Evolutionary conservation across 2,888 invertebrate species (phyloP).

Genomic region (Aleiodes testaceus): DNA sequence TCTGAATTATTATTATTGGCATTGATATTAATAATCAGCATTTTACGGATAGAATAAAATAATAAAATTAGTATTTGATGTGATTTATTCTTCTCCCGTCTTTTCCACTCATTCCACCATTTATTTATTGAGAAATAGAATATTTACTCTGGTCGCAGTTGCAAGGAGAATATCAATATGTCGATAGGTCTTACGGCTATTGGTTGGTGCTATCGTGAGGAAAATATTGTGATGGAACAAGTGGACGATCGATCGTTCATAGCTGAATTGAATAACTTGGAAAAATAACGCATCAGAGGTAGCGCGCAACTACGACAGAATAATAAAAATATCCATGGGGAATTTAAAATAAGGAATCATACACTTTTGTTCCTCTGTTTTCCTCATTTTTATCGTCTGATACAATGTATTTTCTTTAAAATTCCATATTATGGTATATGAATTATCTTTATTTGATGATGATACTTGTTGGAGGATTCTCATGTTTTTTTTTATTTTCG

Average conservation of each 20-base stretch:
- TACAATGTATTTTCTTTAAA: not conserved
- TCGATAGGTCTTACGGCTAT: slow-evolving; percentile 40
- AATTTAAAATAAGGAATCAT: slow-evolving; percentile 25
- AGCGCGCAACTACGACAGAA: slow-evolving; percentile 9
- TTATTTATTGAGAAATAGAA: slow-evolving; percentile 10
- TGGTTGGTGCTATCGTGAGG: slow-evolving; percentile 31
- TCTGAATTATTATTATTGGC: no score
- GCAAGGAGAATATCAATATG: slow-evolving; percentile 40
- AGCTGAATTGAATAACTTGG: slow-evolving; percentile 36
- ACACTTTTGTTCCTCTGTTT: not conserved
- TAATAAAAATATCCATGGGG: slow-evolving; percentile 22
- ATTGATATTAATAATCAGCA: no score
- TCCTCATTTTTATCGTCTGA: not conserved
- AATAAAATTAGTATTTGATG: no score
- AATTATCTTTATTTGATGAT: slow-evolving; percentile 12
- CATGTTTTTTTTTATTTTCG: no score
- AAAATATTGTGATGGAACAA: slow-evolving; percentile 39
- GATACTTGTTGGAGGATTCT: not conserved
- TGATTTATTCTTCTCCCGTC: not conserved
- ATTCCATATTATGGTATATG: not conserved
- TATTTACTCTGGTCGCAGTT: slow-evolving; percentile 31
- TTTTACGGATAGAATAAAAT: no score
- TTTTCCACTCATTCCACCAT: no score
- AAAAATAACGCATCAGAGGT: slow-evolving; percentile 34
- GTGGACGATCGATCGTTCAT: slow-evolving; percentile 29